Percentiles rank a stretch among this genome's conserved stretches.
These are phyloP conservation scores for Drosophila rufa DNA, from an alignment of 1,140 invertebrate genomes.

Conservation along the genomic window DNA sequence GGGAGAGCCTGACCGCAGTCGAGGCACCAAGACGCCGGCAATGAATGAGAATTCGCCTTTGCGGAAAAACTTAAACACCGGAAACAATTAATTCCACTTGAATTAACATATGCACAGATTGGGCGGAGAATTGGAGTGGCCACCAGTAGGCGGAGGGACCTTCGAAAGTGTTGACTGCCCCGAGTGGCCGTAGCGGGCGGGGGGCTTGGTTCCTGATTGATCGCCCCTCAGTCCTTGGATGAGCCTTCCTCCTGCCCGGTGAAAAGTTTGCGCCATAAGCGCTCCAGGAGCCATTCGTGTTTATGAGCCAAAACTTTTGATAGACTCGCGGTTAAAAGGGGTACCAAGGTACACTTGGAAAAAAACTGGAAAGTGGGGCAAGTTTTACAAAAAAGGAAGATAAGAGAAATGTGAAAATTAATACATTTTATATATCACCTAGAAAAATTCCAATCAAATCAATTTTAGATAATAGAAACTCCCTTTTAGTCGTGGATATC, in stretches of 20 bases:
- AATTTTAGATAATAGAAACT: too few species aligned
- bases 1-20: constrained; percentile 34
- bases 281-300: constrained; percentile 45
- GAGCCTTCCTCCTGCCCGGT: constrained; percentile 24
- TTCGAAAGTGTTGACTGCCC: constrained; percentile 71
- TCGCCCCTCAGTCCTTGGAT: constrained; percentile 40
- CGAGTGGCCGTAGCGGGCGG: not conserved
- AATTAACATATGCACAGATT: constrained; percentile 84
- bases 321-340: constrained; percentile 25
- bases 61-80: constrained; percentile 85
- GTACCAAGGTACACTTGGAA: constrained; percentile 1
- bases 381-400: too few species aligned
- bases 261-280: constrained; percentile 44
- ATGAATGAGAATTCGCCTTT: constrained; percentile 78
- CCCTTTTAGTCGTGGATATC: too few species aligned
- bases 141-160: constrained; percentile 21
- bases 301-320: constrained; percentile 72
- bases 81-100: constrained; percentile 85
- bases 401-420: not conserved
- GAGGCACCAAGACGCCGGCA: constrained; percentile 58
- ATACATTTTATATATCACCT: too few species aligned
- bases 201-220: constrained; percentile 60
- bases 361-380: not conserved
- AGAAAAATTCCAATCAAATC: too few species aligned
- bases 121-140: constrained; percentile 6